Evolutionary conservation across 1,140 invertebrate species (phyloP).

Genomic region (Ips typographus): DNA sequence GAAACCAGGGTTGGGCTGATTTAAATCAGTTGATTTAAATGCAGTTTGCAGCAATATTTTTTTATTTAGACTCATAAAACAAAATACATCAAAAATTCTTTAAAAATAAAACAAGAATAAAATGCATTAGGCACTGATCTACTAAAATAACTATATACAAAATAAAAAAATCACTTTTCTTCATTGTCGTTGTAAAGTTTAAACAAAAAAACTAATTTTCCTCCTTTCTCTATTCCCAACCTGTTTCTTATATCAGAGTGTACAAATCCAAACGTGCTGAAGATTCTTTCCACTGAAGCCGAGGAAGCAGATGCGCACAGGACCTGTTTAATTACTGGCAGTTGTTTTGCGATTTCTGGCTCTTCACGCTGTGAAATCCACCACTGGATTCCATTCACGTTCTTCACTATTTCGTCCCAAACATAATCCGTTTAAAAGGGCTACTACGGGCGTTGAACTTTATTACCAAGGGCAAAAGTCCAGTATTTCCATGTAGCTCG

Average conservation of each 20-base stretch:
- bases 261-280: not conserved
- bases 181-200: not conserved
- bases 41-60: too few relatives aligned
- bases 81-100: too few relatives aligned
- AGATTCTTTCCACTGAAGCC: constrained; percentile 8
- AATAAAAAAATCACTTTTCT: too few relatives aligned
- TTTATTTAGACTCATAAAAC: too few relatives aligned
- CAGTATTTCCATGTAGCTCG: constrained; percentile 4
- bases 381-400: constrained; percentile 15
- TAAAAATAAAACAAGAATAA: too few relatives aligned
- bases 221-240: too few relatives aligned
- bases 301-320: not conserved
- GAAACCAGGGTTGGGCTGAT: too few relatives aligned
- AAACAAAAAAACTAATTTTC: too few relatives aligned
- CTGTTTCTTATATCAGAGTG: not conserved
- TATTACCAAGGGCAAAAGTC: constrained; percentile 5
- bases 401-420: constrained; percentile 16
- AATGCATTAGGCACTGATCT: too few relatives aligned
- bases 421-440: constrained; percentile 16
- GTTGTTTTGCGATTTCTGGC: not conserved
- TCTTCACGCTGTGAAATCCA: not conserved
- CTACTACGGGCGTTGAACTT: not conserved
- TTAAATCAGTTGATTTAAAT: too few relatives aligned
- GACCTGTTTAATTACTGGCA: not conserved
- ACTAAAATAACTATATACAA: too few relatives aligned